Percentiles rank a stretch among this genome's conserved stretches.
phyloP scores from a whole-genome alignment of 2,888 invertebrate genomes.

The Drosophila parthenogenetica region DNA sequence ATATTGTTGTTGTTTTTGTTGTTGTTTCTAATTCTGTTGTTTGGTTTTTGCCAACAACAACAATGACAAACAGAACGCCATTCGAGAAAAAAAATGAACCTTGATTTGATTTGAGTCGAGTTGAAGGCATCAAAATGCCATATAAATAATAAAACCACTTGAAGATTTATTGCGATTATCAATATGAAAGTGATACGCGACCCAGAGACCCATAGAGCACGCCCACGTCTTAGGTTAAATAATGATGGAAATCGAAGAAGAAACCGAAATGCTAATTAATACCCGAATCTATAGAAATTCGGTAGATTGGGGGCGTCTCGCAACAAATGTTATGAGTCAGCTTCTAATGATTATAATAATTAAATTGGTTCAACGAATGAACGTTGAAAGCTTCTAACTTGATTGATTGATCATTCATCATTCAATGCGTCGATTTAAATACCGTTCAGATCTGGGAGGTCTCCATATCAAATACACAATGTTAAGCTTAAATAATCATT shows the following conservation, averaged over 20 bases:
- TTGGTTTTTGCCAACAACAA: slow-evolving; percentile 28
- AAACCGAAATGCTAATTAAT: slow-evolving; percentile 61
- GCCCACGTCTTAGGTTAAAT: slow-evolving; percentile 37
- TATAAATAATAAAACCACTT: slow-evolving; percentile 58
- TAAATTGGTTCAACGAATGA: slow-evolving; percentile 34
- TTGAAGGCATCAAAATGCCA: slow-evolving; percentile 44
- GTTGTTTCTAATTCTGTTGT: slow-evolving; percentile 47
- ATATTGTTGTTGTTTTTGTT: slow-evolving; percentile 40
- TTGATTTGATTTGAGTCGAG: slow-evolving; percentile 27
- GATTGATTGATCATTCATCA: slow-evolving; percentile 30
- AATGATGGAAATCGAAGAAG: slow-evolving; percentile 5
- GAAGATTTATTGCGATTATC: slow-evolving; percentile 76
- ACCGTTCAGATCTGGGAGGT: slow-evolving; percentile 39
- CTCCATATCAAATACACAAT: slow-evolving; percentile 1
- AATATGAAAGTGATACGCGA: slow-evolving; percentile 80
- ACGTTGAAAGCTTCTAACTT: slow-evolving; percentile 29
- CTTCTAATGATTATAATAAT: slow-evolving; percentile 31
- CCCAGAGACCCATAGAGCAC: slow-evolving; percentile 58
- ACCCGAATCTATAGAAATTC: slow-evolving; percentile 11
- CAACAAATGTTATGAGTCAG: slow-evolving; percentile 36
- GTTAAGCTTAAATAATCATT: slow-evolving; percentile 32
- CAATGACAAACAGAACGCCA: slow-evolving; percentile 23
- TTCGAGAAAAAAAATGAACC: slow-evolving; percentile 31
- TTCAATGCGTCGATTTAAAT: slow-evolving; percentile 15
- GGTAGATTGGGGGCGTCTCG: slow-evolving; percentile 42